Percentiles rank a stretch among this genome's conserved stretches.
phyloP scores from a whole-genome alignment of 2,888 invertebrate genomes.

The Crepidodera aurea region DNA sequence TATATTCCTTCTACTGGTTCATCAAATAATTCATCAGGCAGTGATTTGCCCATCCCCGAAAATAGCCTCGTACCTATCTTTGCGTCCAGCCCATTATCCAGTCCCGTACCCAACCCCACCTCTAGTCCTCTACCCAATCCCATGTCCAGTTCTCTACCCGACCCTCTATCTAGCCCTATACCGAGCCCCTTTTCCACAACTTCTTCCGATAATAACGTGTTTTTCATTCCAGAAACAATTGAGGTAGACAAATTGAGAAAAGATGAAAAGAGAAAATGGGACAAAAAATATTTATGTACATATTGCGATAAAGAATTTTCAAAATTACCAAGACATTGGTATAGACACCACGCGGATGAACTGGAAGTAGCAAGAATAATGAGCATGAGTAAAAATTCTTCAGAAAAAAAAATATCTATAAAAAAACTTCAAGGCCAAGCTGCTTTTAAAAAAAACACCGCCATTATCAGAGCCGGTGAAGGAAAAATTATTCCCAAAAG shows the following conservation, averaged over 20 bases:
- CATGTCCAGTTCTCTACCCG: too few species aligned
- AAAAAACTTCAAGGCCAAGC: constrained; percentile 1
- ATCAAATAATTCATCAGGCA: too few species aligned
- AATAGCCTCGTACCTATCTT: too few species aligned
- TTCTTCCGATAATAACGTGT: too few species aligned
- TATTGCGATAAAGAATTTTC: background rate
- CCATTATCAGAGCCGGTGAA: background rate
- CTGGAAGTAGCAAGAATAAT: background rate
- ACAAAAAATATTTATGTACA: constrained; percentile 7
- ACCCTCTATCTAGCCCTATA: too few species aligned
- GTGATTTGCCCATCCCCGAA: too few species aligned
- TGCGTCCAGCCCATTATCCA: too few species aligned
- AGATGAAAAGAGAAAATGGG: constrained; percentile 5
- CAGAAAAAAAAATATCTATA: constrained; percentile 5
- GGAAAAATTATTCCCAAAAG: constrained; percentile 3
- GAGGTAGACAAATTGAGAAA: background rate
- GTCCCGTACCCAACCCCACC: too few species aligned
- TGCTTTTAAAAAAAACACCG: background rate
- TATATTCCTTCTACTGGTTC: too few species aligned
- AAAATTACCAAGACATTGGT: constrained; percentile 10
- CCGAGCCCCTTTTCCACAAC: too few species aligned
- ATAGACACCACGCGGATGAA: background rate
- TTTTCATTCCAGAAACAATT: too few species aligned
- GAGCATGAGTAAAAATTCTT: background rate
- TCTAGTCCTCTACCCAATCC: too few species aligned